These are phyloP conservation scores for Chloroceryle inda DNA, from an alignment of 2,797 vertebrate species.

Conservation along the genomic window DNA sequence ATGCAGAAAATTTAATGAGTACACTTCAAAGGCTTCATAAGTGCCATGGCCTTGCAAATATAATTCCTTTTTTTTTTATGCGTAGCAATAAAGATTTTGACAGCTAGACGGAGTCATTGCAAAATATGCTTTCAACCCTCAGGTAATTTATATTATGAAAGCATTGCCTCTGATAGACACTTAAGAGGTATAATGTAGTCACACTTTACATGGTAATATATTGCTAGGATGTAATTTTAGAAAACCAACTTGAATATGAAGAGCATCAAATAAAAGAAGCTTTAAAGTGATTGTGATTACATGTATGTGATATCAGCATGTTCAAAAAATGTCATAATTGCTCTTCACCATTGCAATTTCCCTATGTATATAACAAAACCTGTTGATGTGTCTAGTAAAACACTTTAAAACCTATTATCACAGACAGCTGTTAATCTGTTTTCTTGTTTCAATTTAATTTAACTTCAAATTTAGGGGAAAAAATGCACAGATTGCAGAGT, in stretches of 20 bases:
- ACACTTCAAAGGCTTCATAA: constrained; percentile 18
- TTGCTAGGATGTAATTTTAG: constrained; percentile 21
- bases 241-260: constrained; percentile 49
- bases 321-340: constrained; percentile 48
- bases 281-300: constrained; percentile 47
- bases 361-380: constrained; percentile 23
- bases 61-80: constrained; percentile 64
- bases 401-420: constrained; percentile 36
- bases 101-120: constrained; percentile 37
- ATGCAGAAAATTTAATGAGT: constrained; percentile 42
- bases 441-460: constrained; percentile 21
- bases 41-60: constrained; percentile 24
- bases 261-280: constrained; percentile 21
- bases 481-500: constrained; percentile 11
- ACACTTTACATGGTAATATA: not conserved
- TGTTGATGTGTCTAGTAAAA: not conserved
- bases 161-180: constrained; percentile 35
- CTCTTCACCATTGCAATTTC: constrained; percentile 28
- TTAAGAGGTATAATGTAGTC: constrained; percentile 57
- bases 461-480: not conserved
- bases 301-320: constrained; percentile 10
- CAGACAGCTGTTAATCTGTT: constrained; percentile 34
- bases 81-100: constrained; percentile 62
- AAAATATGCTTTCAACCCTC: constrained; percentile 56
- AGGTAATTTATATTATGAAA: constrained; percentile 71